Conservation (phyloP, 2,888 invertebrate species). For the Lepas anatifera region DNA sequence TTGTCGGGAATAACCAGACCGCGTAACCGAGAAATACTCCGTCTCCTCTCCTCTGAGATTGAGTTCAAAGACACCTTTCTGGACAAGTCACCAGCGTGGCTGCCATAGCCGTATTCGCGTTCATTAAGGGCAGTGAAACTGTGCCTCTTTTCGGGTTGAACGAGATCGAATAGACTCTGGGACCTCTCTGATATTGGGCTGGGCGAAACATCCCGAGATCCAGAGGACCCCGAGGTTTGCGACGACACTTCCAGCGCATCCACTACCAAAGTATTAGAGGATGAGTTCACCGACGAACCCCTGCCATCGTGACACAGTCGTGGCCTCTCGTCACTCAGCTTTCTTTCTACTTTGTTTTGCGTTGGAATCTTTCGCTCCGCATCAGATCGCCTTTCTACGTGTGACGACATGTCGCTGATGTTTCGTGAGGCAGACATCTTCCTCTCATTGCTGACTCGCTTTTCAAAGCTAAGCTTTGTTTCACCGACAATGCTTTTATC, state of each 20-base stretch:
- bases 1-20: slow-evolving; percentile 79
- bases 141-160: not conserved
- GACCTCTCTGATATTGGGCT: slow-evolving; percentile 24
- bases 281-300: slow-evolving; percentile 32
- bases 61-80: slow-evolving; percentile 56
- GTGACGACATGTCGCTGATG: too few relatives aligned
- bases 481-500: too few relatives aligned
- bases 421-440: too few relatives aligned
- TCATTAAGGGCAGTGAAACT: not conserved
- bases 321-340: slow-evolving; percentile 25
- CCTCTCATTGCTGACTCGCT: too few relatives aligned
- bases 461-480: too few relatives aligned
- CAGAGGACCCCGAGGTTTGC: slow-evolving; percentile 37
- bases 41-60: slow-evolving; percentile 65
- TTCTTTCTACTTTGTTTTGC: too few relatives aligned
- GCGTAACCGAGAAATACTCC: slow-evolving; percentile 68
- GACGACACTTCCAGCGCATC: slow-evolving; percentile 26
- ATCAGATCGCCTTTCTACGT: too few relatives aligned
- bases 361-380: too few relatives aligned
- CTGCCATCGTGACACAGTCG: slow-evolving; percentile 31
- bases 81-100: slow-evolving; percentile 14
- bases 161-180: slow-evolving; percentile 15
- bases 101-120: not conserved
- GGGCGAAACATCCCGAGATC: slow-evolving; percentile 32
- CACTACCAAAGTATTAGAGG: slow-evolving; percentile 36